Evolutionary conservation across 2,888 invertebrate genomes (phyloP), one percentile per base, ranked within the genome.

Genomic region (Sipunculus nudus): DNA sequence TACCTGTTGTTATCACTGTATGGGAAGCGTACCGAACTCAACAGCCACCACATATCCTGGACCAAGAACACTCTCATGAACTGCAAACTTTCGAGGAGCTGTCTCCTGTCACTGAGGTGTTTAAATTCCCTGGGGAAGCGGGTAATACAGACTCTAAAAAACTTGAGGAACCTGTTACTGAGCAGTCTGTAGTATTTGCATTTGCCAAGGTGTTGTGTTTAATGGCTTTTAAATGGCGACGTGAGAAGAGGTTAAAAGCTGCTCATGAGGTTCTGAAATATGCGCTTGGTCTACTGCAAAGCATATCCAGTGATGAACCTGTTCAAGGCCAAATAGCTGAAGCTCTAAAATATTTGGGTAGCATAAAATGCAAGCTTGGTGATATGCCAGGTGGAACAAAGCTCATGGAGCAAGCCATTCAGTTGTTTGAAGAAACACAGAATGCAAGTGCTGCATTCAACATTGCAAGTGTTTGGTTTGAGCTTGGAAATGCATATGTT

Each of bases 401-500:
- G 39, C 72, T 78, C 47, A 66, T 81, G 43, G 76, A 80, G 59
- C 77, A 76, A 61, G 76, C 78, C 39, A 66, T 80, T 43, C 65
- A 71, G 46, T 69, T 77, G 23, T 78, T 75, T 61, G 62, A 72
- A 13, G 76, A 76, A 45, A 67, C 77, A 4, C 75, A 76, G 59
- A 76, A 78, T 40, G 70, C 69, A 49, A 73, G 74, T 39, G 70
- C 75, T 0, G 73, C 75, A 62, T 68, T 71, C 52, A 75, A 77
- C 58, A 75, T 80, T 28, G 78, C 80, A 4, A 65, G 76, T 5
- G 75, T 78, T 4, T 72, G 79, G 54, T 74, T 77, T 21, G 77
- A 79, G 61, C 71, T 81, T 19, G 82, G 82, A 16, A 78, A 79
- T 58, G 78, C 78, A 4, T 78, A 78, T 58, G 73, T 79, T 53